A percentile compares a stretch with the other conserved stretches of the same genome.
These are phyloP conservation scores for Synchiropus splendidus DNA, from an alignment of 2,113 vertebrate species.

Conservation along the genomic window DNA sequence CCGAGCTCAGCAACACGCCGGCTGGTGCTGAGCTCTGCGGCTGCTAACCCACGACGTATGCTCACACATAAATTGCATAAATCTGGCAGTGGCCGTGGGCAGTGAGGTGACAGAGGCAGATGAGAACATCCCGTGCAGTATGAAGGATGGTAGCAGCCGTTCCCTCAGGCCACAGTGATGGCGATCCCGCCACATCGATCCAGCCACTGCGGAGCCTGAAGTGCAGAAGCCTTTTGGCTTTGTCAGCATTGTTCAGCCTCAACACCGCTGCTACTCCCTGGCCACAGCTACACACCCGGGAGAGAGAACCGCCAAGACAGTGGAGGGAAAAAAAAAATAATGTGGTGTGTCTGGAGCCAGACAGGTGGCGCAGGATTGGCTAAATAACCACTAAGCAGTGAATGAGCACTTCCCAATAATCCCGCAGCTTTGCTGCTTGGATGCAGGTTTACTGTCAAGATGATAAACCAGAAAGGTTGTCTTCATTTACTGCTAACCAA, in stretches of 20 bases:
- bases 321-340: no score
- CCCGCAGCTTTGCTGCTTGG: conserved; percentile 5
- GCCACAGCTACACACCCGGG: conserved; percentile 15
- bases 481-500: no score
- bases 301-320: no score
- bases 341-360: conserved; percentile 14
- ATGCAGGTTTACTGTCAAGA: conserved; percentile 16
- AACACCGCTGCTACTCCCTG: conserved; percentile 33
- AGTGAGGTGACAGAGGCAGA: conserved; percentile 47
- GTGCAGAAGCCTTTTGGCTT: conserved; percentile 51
- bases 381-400: conserved; percentile 12
- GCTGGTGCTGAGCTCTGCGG: conserved; percentile 8
- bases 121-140: conserved; percentile 56
- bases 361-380: conserved; percentile 18
- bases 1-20: conserved; percentile 8
- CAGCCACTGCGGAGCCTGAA: conserved; percentile 48
- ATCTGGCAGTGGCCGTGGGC: conserved; percentile 28
- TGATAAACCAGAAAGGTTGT: no score
- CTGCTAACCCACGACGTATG: conserved; percentile 33
- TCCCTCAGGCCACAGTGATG: conserved; percentile 44
- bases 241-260: conserved; percentile 57
- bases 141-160: conserved; percentile 57
- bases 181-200: conserved; percentile 55
- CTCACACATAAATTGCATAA: conserved; percentile 35
- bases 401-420: conserved; percentile 5